phyloP scores from a whole-genome alignment of 2,797 vertebrate species.

The Takifugu ocellatus region DNA sequence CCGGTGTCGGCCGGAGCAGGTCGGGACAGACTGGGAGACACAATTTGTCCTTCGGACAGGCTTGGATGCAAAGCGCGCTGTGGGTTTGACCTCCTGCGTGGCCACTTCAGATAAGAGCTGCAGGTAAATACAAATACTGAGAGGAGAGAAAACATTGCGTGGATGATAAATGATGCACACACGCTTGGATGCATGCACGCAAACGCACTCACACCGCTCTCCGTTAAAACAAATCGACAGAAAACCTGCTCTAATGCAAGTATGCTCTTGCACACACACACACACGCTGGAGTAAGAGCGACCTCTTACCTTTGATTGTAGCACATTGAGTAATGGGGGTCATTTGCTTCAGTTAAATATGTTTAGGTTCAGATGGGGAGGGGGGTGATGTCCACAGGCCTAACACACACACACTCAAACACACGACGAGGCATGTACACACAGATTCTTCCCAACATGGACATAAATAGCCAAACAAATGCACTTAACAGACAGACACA shows the following conservation, averaged over 20 bases:
- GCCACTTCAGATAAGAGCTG: conserved; percentile 54
- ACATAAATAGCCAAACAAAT: conserved; percentile 11
- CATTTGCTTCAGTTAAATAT: conserved; percentile 61
- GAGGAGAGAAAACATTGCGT: conserved; percentile 51
- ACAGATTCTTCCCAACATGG: conserved; percentile 5
- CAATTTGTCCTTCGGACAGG: conserved; percentile 31
- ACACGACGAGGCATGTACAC: conserved; percentile 15
- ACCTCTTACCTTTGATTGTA: conserved; percentile 55
- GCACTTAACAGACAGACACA: conserved; percentile 6
- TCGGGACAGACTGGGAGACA: conserved; percentile 3
- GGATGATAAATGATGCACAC: conserved; percentile 46
- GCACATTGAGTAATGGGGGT: conserved; percentile 66
- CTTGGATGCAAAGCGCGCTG: conserved; percentile 26
- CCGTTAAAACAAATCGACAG: conserved; percentile 7
- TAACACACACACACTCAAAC: conserved; percentile 33
- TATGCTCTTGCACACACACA: conserved; percentile 3
- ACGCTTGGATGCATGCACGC: conserved; percentile 1
- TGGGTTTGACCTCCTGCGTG: conserved; percentile 53
- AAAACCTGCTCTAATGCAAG: conserved; percentile 21
- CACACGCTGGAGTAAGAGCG: conserved; percentile 14
- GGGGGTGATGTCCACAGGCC: conserved; percentile 40
- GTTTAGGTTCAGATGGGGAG: conserved; percentile 46
- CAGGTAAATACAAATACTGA: conserved; percentile 68
- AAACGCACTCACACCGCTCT: not conserved
- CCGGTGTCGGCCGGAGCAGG: conserved; percentile 23